A percentile compares a stretch with the other conserved stretches of the same genome.
These are phyloP conservation scores for Frieseomelitta varia DNA, from an alignment of 1,140 invertebrate genomes.

Conservation along the genomic window DNA sequence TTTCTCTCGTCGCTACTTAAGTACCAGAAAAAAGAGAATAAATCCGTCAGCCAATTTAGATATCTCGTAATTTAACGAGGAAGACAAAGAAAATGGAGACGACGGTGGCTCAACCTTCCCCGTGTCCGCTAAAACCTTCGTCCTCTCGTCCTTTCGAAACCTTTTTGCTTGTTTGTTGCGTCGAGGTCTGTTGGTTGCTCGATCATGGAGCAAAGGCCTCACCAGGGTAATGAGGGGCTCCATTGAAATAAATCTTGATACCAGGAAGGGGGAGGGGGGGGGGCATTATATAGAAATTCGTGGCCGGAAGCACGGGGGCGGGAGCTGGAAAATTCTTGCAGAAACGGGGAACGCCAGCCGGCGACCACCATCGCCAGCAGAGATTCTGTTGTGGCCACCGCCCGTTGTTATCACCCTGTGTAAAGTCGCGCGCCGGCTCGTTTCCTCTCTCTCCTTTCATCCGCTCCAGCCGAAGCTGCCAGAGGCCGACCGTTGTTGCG, in stretches of 20 bases:
- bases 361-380: conserved; percentile 19
- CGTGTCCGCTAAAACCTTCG: not conserved
- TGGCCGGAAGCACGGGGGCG: conserved; percentile 49
- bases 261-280: conserved; percentile 33
- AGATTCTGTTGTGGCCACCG: conserved; percentile 24
- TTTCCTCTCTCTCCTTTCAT: conserved; percentile 58
- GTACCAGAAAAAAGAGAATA: not conserved
- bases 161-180: conserved; percentile 21
- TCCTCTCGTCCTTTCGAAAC: not conserved
- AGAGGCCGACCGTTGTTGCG: conserved; percentile 64
- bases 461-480: conserved; percentile 42
- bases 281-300: conserved; percentile 75
- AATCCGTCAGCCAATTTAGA: not conserved
- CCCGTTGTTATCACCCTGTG: conserved; percentile 44
- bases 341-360: conserved; percentile 35
- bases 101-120: not conserved
- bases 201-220: conserved; percentile 18
- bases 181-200: not conserved
- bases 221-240: conserved; percentile 35
- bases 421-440: conserved; percentile 46
- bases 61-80: not conserved
- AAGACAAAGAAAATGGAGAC: not conserved
- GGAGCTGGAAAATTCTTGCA: conserved; percentile 59
- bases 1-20: not conserved
- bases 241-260: conserved; percentile 55